Conservation (phyloP, 2,888 invertebrate species). For the Ichneumoninae sp. region DNA sequence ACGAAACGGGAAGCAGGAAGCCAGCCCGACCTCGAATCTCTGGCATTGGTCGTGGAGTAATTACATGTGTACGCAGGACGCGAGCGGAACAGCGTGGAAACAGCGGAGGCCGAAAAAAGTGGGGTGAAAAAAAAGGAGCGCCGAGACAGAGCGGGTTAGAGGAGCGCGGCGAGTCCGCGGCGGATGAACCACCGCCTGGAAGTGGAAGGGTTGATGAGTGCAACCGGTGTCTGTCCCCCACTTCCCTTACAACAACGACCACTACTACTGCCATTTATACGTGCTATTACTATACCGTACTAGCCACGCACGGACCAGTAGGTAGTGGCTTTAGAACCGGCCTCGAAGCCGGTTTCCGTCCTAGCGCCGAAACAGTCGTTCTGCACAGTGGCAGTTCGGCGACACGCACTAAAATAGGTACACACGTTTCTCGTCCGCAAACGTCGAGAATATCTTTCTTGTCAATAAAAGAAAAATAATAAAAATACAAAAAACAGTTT, state of each 20-base stretch:
- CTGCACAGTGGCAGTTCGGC: constrained; percentile 77
- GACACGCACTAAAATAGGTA: constrained; percentile 68
- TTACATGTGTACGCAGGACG: constrained; percentile 54
- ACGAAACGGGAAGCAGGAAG: constrained; percentile 24
- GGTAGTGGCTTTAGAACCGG: constrained; percentile 74
- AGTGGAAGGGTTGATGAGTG: constrained; percentile 82
- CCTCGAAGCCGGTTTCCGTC: constrained; percentile 76
- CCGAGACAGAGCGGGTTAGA: constrained; percentile 26
- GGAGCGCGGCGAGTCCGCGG: constrained; percentile 65
- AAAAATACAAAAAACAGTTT: not conserved
- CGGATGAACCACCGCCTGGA: constrained; percentile 61
- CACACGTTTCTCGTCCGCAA: not conserved
- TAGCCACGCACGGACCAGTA: constrained; percentile 53
- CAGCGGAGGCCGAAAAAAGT: constrained; percentile 32
- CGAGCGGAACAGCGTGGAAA: constrained; percentile 46
- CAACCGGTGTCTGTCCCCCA: constrained; percentile 83
- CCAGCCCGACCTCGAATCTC: constrained; percentile 52
- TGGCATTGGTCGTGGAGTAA: constrained; percentile 45
- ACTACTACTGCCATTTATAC: constrained; percentile 50
- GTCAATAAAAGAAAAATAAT: not conserved
- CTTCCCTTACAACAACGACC: constrained; percentile 58
- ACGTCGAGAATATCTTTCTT: not conserved
- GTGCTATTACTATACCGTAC: constrained; percentile 25
- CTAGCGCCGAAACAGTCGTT: constrained; percentile 74
- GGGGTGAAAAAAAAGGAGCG: constrained; percentile 25